Evolutionary conservation across 2,888 invertebrate genomes (phyloP).

Genomic region (Sepiola atlantica): DNA sequence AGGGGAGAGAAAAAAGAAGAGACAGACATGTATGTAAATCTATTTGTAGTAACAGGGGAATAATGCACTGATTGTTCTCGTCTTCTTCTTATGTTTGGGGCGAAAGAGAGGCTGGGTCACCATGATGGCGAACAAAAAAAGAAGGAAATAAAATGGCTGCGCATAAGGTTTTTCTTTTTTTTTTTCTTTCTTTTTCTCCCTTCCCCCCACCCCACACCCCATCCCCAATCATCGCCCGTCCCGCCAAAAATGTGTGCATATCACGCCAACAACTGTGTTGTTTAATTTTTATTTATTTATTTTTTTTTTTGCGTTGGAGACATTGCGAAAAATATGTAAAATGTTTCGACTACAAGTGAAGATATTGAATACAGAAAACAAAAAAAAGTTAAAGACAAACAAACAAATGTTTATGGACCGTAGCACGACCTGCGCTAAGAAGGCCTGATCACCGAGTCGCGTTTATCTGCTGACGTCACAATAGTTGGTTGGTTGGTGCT

Average conservation of each 20-base stretch:
- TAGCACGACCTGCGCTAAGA: too few species aligned
- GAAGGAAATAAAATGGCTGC: background rate
- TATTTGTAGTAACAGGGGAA: background rate
- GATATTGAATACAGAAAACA: too few species aligned
- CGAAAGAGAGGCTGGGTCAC: conserved; percentile 11
- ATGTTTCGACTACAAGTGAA: background rate
- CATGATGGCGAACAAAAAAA: background rate
- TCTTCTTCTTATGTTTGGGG: conserved; percentile 3
- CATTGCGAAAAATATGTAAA: background rate
- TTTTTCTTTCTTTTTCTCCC: too few species aligned
- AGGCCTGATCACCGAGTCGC: too few species aligned
- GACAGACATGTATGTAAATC: background rate
- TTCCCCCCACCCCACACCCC: too few species aligned
- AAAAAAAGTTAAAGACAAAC: too few species aligned
- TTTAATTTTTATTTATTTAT: background rate
- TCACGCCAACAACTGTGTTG: too few species aligned
- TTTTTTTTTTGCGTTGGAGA: background rate
- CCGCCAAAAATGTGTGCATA: conserved; percentile 12
- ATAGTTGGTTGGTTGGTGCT: too few species aligned
- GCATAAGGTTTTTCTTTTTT: background rate
- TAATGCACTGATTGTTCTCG: background rate
- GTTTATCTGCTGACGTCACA: too few species aligned
- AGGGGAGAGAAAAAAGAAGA: background rate
- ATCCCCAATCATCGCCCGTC: too few species aligned
- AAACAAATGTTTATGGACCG: too few species aligned